phyloP scores from a whole-genome alignment of 2,113 vertebrate species.

The Rhinolophus ferrumequinum region DNA sequence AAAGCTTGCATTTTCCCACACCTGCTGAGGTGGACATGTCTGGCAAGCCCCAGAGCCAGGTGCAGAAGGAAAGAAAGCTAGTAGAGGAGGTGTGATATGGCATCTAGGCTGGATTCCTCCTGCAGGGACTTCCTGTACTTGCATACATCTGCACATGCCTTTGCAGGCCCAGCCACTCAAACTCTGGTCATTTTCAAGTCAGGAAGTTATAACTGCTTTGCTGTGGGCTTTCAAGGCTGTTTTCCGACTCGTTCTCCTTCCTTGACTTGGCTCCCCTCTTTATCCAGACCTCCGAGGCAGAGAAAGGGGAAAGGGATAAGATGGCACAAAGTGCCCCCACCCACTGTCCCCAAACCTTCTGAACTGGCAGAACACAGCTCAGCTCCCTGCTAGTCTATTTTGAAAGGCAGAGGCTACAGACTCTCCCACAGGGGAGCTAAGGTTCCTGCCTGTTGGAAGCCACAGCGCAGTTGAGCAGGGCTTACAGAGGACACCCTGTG shows the following conservation, averaged over 20 bases:
- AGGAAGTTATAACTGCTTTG: not conserved
- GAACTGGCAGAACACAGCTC: not conserved
- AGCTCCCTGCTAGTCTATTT: too few species aligned
- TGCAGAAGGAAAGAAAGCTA: not conserved
- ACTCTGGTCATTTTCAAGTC: not conserved
- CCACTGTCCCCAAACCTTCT: not conserved
- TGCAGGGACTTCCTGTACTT: not conserved
- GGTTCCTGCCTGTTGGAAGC: not conserved
- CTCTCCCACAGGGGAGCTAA: rapidly evolving
- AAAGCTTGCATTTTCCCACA: not conserved
- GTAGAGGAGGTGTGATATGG: too few species aligned
- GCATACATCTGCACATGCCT: conserved; percentile 26
- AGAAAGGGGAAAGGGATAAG: not conserved
- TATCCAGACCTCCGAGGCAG: not conserved
- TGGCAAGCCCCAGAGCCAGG: not conserved
- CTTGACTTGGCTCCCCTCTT: not conserved
- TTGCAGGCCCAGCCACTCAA: not conserved
- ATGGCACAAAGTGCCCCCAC: rapidly evolving
- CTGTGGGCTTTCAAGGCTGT: not conserved
- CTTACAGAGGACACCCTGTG: not conserved
- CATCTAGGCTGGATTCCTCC: not conserved
- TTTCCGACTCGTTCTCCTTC: not conserved
- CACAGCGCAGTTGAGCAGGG: not conserved
- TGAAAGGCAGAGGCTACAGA: not conserved
- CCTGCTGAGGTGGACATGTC: not conserved